Evolutionary conservation across 2,797 vertebrate species (phyloP).

Genomic region (Artibeus jamaicensis): DNA sequence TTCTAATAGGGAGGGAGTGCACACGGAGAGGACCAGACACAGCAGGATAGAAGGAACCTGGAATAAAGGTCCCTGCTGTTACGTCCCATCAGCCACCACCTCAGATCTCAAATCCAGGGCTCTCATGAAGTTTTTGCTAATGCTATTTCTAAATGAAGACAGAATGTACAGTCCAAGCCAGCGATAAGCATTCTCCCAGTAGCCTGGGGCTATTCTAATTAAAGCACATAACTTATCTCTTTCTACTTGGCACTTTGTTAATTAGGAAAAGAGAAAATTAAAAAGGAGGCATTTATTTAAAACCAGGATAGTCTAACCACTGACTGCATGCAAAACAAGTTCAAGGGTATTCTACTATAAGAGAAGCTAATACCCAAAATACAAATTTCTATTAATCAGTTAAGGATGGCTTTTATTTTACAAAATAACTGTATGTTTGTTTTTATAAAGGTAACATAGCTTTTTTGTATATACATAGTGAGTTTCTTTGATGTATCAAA

Average conservation of each 20-base stretch:
- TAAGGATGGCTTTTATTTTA: slow-evolving; percentile 1
- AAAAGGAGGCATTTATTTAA: slow-evolving; percentile 61
- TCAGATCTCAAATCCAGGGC: neutral
- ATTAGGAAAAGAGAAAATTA: slow-evolving; percentile 69
- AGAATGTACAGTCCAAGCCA: neutral
- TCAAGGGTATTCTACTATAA: neutral
- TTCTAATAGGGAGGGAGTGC: neutral
- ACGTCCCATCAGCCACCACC: neutral
- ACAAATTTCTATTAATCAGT: neutral
- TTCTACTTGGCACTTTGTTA: slow-evolving; percentile 61
- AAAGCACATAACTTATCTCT: slow-evolving; percentile 58
- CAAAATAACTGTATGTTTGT: neutral
- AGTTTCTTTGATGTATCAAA: neutral
- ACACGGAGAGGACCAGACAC: neutral
- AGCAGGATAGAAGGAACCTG: neutral
- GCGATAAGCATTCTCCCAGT: slow-evolving; percentile 44
- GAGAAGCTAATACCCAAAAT: neutral
- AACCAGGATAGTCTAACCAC: slow-evolving; percentile 11
- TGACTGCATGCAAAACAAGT: slow-evolving; percentile 47
- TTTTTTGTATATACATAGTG: neutral
- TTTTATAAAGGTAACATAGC: neutral
- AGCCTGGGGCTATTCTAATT: slow-evolving; percentile 62
- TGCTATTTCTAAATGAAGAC: neutral
- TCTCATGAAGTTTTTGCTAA: neutral
- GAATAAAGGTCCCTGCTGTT: neutral